Evolutionary conservation across 2,113 vertebrate genomes (phyloP), one percentile per base, ranked within the genome.

Genomic region (Ondatra zibethicus): DNA sequence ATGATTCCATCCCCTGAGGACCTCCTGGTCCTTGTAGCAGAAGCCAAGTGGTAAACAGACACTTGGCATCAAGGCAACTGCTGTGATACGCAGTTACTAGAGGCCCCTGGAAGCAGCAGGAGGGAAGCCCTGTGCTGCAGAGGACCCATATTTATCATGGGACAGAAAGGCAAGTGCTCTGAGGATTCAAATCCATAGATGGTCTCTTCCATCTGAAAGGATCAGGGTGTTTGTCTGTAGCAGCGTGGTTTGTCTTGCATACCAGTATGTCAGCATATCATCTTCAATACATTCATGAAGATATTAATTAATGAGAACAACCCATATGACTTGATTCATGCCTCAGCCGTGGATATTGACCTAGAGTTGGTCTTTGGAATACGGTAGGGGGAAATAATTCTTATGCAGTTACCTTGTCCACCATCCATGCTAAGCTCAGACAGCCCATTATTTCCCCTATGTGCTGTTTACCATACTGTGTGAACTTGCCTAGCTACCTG

Each of bases 1-100:
- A 88, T 27, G 36, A 33, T 75, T 70, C 63, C 77, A 42, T 97
- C 94, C 95, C 94, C 84, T 76, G 47, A 94, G 96, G 93, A 91
- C 11, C 73, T 96, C 96, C 91, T 29, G 58, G 92, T 82, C 36
- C 61, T 97, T 31, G 91, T 91, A 45, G 86, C 7, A 1, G 94
- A 97, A 97, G 94, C 86, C 87, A 82, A 86, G 80, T 86, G 33
- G 86, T 97, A 97, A 97, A 97, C 96, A 96, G 84, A 96, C 73
- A n/a, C 4, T 75, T 93, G 92, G 93, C 94, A 78, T 97, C 96
- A 97, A 93, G 70, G 94, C 84, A 92, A 96, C 96, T 93, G n/a
- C 91, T 94, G 61, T 96, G 96, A 96, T 68, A 96, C 92, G 96
- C 96, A 96, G 96, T 97, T 95, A 96, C 92, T 82, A 87, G 52